Evolutionary conservation across 2,797 vertebrate species (phyloP).

Genomic region (Melanotaenia pygmaea): DNA sequence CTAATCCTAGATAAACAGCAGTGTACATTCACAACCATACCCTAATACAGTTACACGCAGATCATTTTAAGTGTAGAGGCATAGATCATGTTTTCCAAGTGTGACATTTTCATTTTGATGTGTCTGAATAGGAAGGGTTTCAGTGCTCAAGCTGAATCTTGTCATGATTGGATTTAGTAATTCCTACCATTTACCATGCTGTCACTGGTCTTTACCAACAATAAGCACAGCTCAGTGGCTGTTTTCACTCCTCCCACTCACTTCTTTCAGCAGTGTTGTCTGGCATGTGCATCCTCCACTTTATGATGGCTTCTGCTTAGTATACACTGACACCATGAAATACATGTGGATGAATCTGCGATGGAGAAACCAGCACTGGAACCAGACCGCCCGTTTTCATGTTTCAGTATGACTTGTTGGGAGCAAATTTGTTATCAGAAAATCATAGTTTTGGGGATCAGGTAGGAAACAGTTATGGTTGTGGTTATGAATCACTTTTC

Average conservation of each 20-base stretch:
- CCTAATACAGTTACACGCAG: no score
- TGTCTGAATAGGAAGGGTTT: no score
- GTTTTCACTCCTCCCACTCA: conserved; percentile 45
- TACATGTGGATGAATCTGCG: neutral
- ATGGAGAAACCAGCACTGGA: conserved; percentile 7
- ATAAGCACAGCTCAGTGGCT: neutral
- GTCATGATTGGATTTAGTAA: no score
- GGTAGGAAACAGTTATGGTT: neutral
- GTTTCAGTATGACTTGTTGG: conserved; percentile 11
- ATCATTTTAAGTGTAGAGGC: no score
- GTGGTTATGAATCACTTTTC: neutral
- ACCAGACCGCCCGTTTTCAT: conserved; percentile 5
- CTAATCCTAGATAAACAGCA: no score
- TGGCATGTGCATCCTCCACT: conserved; percentile 7
- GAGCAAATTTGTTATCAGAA: conserved; percentile 37
- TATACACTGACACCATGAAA: neutral
- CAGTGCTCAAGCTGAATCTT: no score
- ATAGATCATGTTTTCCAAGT: no score
- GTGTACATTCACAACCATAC: no score
- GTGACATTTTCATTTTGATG: no score
- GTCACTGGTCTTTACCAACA: no score
- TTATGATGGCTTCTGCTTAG: neutral
- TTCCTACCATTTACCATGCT: no score
- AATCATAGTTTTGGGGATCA: conserved; percentile 5
- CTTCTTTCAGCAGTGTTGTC: conserved; percentile 28